phyloP scores from a whole-genome alignment of 2,113 vertebrate genomes.

The Hydropotes inermis region DNA sequence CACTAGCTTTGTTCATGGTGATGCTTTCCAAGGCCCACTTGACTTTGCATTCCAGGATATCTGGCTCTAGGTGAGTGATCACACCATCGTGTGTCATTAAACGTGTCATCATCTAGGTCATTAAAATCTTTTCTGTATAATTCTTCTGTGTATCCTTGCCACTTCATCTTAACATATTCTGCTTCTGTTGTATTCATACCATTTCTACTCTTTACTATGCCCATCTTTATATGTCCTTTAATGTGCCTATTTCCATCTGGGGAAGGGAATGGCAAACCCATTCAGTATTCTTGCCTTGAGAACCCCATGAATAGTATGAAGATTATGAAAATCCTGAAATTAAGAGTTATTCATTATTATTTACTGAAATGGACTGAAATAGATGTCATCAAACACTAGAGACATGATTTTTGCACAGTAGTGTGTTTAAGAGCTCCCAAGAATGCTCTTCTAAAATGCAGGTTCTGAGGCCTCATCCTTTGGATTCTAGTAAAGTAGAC shows the following conservation, averaged over 20 bases:
- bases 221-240: background rate
- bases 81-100: background rate
- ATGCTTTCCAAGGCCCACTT: background rate
- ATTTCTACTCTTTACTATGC: background rate
- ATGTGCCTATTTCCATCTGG: background rate
- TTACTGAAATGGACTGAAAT: background rate
- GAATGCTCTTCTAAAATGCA: background rate
- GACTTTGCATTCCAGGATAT: background rate
- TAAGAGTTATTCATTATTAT: background rate
- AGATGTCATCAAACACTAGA: background rate
- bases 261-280: background rate
- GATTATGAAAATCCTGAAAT: background rate
- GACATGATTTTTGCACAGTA: background rate
- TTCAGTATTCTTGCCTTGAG: background rate
- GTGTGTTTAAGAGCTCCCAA: no score
- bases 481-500: background rate
- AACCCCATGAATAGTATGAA: no score
- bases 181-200: background rate
- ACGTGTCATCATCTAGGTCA: background rate
- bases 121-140: background rate
- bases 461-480: background rate
- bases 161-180: background rate
- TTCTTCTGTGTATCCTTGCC: background rate
- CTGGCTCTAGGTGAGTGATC: background rate
- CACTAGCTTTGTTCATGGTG: rapidly evolving